Percentiles rank a stretch among this genome's conserved stretches.
These are phyloP conservation scores for Haliclystus octoradiatus DNA, from an alignment of 30 jellyfish, hydroid and myxozoan genomes.

Conservation along the genomic window DNA sequence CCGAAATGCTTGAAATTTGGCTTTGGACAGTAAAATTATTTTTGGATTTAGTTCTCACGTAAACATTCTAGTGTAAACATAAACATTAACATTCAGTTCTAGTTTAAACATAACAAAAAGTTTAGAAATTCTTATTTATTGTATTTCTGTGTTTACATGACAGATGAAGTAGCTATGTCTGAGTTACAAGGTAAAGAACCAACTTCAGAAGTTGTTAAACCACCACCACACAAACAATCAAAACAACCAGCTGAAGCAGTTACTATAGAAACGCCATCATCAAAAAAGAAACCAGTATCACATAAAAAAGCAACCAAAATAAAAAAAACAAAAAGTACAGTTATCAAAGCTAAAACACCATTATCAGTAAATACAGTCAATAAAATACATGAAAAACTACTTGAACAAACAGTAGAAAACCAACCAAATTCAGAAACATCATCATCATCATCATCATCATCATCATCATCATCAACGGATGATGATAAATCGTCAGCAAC, in stretches of 20 bases:
- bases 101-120: too few species aligned
- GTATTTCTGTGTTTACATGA: too few species aligned
- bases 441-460: neutral
- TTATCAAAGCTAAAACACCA: neutral
- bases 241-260: neutral
- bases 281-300: neutral
- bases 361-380: neutral
- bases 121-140: too few species aligned
- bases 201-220: neutral
- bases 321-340: neutral
- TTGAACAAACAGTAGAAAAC: slow-evolving; percentile 61
- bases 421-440: slow-evolving; percentile 53
- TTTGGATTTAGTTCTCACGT: too few species aligned
- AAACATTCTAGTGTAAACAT: too few species aligned
- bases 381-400: slow-evolving; percentile 64
- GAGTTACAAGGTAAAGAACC: neutral
- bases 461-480: neutral
- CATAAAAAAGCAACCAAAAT: neutral
- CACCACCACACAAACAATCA: neutral
- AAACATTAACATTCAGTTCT: too few species aligned
- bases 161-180: neutral
- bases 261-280: neutral
- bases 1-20: too few species aligned
- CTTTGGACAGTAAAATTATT: too few species aligned
- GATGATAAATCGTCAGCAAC: neutral